Conservation (phyloP, 2,113 vertebrate genomes). For the Anser cygnoides region DNA sequence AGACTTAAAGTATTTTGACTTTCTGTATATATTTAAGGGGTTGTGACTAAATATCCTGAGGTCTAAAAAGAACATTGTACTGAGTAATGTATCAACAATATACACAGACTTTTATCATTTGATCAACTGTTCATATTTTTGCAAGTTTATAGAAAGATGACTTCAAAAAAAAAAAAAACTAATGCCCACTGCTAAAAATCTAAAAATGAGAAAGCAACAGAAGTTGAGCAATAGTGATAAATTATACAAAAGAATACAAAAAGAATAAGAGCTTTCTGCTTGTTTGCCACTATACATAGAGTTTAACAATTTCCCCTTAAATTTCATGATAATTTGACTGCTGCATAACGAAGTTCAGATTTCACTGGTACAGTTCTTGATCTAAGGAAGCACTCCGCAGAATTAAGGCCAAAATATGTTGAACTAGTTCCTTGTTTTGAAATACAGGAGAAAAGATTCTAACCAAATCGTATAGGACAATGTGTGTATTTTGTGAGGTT, state of each 20-base stretch:
- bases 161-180: neutral
- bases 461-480: neutral
- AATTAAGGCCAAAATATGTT: neutral
- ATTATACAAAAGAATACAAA: neutral
- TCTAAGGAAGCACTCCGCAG: neutral
- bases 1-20: neutral
- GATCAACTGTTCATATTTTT: neutral
- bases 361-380: neutral
- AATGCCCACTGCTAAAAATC: neutral
- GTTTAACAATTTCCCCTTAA: neutral
- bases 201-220: neutral
- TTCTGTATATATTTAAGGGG: accelerated
- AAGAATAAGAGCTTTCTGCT: neutral
- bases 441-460: neutral
- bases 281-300: neutral
- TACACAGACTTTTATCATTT: neutral
- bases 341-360: neutral
- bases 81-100: neutral
- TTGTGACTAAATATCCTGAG: neutral
- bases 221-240: neutral
- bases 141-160: neutral
- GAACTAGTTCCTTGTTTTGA: neutral
- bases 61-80: neutral
- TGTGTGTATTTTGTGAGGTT: neutral
- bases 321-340: neutral